Evolutionary conservation across 2,797 vertebrate species (phyloP).

Genomic region (Percopsis omiscomaycus): DNA sequence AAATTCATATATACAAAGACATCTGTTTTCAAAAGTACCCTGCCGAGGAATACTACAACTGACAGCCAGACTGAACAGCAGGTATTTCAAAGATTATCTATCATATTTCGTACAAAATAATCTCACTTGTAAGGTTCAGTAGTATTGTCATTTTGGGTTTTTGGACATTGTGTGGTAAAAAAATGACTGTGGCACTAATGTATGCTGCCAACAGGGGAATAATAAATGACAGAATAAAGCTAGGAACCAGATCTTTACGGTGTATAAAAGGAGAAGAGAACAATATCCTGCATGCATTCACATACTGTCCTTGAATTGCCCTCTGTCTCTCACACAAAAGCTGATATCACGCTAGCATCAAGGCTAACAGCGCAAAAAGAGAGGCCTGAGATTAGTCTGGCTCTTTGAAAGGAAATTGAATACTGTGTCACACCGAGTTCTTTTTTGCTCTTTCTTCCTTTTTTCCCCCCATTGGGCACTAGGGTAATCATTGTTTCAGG

Average conservation of each 20-base stretch:
- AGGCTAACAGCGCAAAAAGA: slow-evolving; percentile 45
- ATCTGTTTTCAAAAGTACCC: neutral
- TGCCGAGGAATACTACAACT: neutral
- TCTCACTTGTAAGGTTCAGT: neutral
- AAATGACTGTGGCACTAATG: neutral
- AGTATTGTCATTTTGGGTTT: neutral
- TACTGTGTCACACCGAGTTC: slow-evolving; percentile 46
- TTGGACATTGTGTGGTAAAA: neutral
- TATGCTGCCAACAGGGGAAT: neutral
- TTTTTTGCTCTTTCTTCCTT: slow-evolving; percentile 29
- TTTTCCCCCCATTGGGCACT: slow-evolving; percentile 44
- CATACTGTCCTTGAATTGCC: slow-evolving; percentile 43
- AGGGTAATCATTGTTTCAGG: slow-evolving; percentile 60
- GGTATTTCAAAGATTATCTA: neutral
- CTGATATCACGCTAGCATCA: slow-evolving; percentile 40
- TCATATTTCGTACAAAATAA: neutral
- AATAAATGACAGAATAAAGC: slow-evolving; percentile 1
- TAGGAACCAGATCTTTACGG: slow-evolving; percentile 5
- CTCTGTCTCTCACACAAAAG: slow-evolving; percentile 22
- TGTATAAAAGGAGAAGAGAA: slow-evolving; percentile 6
- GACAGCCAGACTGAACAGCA: neutral
- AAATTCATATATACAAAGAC: neutral
- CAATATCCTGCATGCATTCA: slow-evolving; percentile 14
- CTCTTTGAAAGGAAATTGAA: slow-evolving; percentile 65
- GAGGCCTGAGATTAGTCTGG: slow-evolving; percentile 55